A percentile compares a stretch with the other conserved stretches of the same genome.
Evolutionary conservation across 2,888 invertebrate genomes (phyloP).

Genomic region (Ophraella communa): DNA sequence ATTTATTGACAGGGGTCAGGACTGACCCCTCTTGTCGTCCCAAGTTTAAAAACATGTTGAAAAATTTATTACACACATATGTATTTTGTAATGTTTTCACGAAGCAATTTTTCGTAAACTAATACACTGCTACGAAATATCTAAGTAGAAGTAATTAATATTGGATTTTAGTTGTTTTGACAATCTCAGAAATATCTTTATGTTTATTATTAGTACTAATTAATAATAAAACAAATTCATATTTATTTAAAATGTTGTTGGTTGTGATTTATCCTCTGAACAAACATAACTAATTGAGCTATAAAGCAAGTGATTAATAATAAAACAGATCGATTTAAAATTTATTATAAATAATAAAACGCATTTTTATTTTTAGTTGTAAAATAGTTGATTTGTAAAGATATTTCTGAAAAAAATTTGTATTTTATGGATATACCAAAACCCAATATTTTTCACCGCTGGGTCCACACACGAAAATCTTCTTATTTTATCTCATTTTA

Average conservation of each 20-base stretch:
- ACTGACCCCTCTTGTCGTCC: no score
- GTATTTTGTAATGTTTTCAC: not conserved
- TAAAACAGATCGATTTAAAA: no score
- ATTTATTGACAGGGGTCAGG: no score
- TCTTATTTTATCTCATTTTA: constrained; percentile 55
- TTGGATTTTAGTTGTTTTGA: not conserved
- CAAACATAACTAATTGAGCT: no score
- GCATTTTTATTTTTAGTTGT: no score
- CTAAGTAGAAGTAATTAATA: not conserved
- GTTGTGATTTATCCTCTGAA: no score
- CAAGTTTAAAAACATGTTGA: no score
- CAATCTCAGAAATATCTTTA: not conserved
- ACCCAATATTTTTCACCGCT: constrained; percentile 28
- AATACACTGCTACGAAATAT: not conserved
- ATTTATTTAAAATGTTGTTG: no score
- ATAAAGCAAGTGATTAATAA: no score
- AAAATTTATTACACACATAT: not conserved
- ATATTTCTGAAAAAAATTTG: not conserved
- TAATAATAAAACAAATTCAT: no score
- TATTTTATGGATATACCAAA: constrained; percentile 26
- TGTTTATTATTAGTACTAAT: not conserved
- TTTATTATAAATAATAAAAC: no score
- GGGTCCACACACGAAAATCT: constrained; percentile 32
- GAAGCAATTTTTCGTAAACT: not conserved
- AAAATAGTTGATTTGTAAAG: not conserved